Evolutionary conservation across 92 coral and sea anemone genomes (phyloP), one percentile per base, ranked within the genome.

Genomic region (Pocillopora meandrina): DNA sequence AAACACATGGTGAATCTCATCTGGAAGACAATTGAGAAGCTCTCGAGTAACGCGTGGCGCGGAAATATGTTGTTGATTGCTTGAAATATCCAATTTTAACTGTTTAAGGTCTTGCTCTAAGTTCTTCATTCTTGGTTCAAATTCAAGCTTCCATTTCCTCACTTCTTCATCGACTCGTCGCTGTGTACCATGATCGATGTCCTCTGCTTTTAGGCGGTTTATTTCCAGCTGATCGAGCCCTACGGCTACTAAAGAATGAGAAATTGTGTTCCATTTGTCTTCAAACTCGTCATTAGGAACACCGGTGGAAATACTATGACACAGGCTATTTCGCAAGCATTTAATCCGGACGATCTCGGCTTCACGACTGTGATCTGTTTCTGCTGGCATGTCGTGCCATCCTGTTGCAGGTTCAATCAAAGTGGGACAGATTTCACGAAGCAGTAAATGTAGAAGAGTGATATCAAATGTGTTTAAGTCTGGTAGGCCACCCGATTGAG

Each of bases 381-480:
- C 93, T 74, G 73, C 76, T 31, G 80, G 80, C 23, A 59, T 10
- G 9, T 55, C 5, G 68, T 86, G 49, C 93, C 93, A 90, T 16
- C 93, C 93, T 2, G 59, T 70, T 61, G 82, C 64, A 33, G 92
- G 92, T 26, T 1, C 56, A 16, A 52, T 62, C 61, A 90, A 76
- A 0, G 2, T 31, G 58, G 52, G 52, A 42, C 90, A 61, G 10
- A 90, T 56, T 7, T 82, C 70, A 56, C 78, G 65, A 16, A 90
- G 65, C 21, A 90, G 62, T 2, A 90, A 33, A 56, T 63, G 65
- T 61, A 90, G 60, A 71, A 90, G 75, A 0, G 92, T 76, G 47
- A 90, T 82, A 49, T 90, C 92, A 77, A 86, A 90, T 74, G 79
- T 55, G 8, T 61, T 61, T 52, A 86, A 75, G 34, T 77, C 89